Conservation (phyloP, 2,888 invertebrate genomes). For the Orthosia gothica region DNA sequence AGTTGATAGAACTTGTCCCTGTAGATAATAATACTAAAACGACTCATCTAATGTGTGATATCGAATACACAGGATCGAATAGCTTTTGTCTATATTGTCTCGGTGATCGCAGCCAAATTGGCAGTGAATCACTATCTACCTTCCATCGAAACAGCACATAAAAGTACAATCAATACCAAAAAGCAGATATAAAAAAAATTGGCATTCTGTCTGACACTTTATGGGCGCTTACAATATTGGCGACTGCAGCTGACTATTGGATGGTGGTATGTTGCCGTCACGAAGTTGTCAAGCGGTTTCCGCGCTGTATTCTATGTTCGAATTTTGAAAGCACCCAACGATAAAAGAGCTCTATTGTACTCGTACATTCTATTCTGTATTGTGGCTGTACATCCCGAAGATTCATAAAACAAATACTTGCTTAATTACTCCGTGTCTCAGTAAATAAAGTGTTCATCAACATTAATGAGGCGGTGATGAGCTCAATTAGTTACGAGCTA, state of each 20-base stretch:
- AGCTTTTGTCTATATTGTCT: slow-evolving; percentile 19
- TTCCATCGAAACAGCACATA: slow-evolving; percentile 16
- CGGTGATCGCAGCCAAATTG: slow-evolving; percentile 25
- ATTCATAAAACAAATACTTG: slow-evolving; percentile 21
- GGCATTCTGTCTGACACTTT: slow-evolving; percentile 10
- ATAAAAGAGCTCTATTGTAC: not conserved
- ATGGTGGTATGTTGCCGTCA: not conserved
- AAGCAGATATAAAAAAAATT: slow-evolving; percentile 25
- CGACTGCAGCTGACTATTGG: slow-evolving; percentile 4
- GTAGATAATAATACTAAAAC: not conserved
- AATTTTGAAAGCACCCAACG: not conserved
- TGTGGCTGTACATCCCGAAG: not conserved
- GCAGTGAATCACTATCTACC: slow-evolving; percentile 15
- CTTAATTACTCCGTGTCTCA: slow-evolving; percentile 15
- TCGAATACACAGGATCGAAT: slow-evolving; percentile 19
- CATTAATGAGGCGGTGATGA: slow-evolving; percentile 50
- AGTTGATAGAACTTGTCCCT: not conserved
- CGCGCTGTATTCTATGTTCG: not conserved
- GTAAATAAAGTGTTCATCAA: slow-evolving; percentile 49
- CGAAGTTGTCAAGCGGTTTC: not conserved
- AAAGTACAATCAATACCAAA: slow-evolving; percentile 32
- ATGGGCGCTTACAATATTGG: slow-evolving; percentile 18
- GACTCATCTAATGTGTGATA: slow-evolving; percentile 25
- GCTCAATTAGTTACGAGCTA: slow-evolving; percentile 31
- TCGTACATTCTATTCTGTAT: not conserved